Conservation (phyloP, 1,140 invertebrate species). For the Ceratina japonica region DNA sequence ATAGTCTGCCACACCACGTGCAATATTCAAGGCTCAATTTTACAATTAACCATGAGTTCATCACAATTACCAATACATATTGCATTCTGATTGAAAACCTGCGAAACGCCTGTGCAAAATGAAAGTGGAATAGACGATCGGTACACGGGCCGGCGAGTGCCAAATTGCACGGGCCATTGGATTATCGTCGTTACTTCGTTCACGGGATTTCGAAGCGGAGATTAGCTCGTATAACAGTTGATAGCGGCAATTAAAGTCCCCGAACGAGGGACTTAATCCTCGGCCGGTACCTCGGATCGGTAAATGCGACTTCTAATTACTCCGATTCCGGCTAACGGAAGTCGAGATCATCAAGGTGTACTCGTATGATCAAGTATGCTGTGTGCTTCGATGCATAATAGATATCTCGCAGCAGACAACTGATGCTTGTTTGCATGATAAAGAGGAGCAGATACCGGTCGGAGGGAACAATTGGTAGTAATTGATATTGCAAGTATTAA, state of each 20-base stretch:
- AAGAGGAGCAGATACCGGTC: too few species aligned
- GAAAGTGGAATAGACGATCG: neutral
- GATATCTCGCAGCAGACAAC: neutral
- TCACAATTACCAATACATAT: too few species aligned
- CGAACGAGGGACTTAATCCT: slow-evolving; percentile 56
- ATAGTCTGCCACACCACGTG: too few species aligned
- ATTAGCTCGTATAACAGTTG: slow-evolving; percentile 60
- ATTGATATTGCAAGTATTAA: neutral
- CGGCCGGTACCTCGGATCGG: neutral
- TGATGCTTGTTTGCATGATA: neutral
- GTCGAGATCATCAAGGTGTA: too few species aligned
- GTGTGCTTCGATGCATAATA: too few species aligned
- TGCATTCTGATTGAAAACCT: too few species aligned
- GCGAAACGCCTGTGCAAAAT: too few species aligned
- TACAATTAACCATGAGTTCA: too few species aligned
- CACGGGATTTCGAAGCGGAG: slow-evolving; percentile 69
- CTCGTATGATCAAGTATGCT: too few species aligned
- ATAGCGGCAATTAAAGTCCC: slow-evolving; percentile 62
- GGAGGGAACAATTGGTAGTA: neutral
- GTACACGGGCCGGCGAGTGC: slow-evolving; percentile 17
- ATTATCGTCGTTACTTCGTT: slow-evolving; percentile 54
- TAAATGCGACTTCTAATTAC: slow-evolving; percentile 13
- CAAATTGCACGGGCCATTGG: slow-evolving; percentile 48
- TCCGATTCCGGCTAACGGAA: neutral
- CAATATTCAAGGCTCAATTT: too few species aligned